Percentiles rank a stretch among this genome's conserved stretches.
Conservation (phyloP, 2,113 vertebrate species). For the Apaloderma vittatum region DNA sequence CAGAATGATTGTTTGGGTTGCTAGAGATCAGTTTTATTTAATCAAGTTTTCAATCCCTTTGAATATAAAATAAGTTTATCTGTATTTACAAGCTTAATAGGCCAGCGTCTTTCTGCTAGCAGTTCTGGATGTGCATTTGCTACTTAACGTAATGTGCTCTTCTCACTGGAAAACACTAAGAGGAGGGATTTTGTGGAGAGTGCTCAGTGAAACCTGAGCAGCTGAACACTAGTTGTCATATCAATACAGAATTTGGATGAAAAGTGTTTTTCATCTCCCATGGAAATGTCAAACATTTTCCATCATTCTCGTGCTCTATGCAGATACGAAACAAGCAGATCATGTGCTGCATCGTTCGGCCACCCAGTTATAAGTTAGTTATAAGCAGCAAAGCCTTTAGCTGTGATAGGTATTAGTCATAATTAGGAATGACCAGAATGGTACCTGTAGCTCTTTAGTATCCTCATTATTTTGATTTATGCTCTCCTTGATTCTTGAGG, state of each 20-base stretch:
- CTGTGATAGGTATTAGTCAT: background rate
- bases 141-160: background rate
- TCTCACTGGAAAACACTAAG: background rate
- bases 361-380: background rate
- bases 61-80: background rate
- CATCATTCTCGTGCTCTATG: background rate
- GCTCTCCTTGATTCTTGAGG: background rate
- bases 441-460: background rate
- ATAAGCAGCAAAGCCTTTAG: background rate
- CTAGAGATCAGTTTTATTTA: background rate
- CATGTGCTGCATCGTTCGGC: rapidly evolving
- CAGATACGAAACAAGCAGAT: background rate
- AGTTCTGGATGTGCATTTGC: background rate
- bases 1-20: background rate
- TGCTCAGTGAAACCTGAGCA: background rate
- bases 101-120: background rate
- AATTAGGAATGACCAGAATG: background rate
- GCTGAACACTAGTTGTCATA: background rate
- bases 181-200: background rate
- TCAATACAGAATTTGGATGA: background rate
- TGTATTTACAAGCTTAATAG: background rate
- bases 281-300: background rate
- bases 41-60: background rate
- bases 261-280: background rate
- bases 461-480: background rate